phyloP scores from a whole-genome alignment of 2,113 vertebrate species.

The Atlantisia rogersi region DNA sequence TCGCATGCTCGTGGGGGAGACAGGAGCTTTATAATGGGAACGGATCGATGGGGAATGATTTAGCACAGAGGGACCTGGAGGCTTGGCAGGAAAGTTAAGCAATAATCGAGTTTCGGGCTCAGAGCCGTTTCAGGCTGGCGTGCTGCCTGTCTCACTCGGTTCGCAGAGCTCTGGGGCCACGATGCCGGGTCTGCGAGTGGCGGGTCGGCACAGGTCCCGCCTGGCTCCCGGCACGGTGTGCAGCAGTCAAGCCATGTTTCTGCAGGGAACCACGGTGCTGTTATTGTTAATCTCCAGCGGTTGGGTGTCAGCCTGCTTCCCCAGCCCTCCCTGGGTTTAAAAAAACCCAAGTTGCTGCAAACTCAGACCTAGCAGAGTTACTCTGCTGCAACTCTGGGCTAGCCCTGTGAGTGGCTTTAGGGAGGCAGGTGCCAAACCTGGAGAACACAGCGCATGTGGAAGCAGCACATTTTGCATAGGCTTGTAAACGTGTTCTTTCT shows the following conservation, averaged over 20 bases:
- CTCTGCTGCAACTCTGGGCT: not conserved
- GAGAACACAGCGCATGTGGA: not conserved
- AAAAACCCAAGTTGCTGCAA: not conserved
- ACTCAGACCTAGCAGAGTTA: not conserved
- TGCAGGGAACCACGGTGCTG: rapidly evolving
- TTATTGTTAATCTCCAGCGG: rapidly evolving
- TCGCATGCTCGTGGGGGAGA: slow-evolving; percentile 71
- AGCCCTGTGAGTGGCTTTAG: rapidly evolving
- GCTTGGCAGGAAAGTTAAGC: slow-evolving; percentile 74
- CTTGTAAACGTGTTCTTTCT: not conserved
- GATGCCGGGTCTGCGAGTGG: rapidly evolving
- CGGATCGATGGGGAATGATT: slow-evolving; percentile 84
- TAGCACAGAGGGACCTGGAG: slow-evolving; percentile 76
- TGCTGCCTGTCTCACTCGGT: slow-evolving; percentile 14
- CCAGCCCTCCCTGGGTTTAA: not conserved
- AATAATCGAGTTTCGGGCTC: slow-evolving; percentile 71
- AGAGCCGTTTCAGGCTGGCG: slow-evolving; percentile 14
- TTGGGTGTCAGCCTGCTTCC: not conserved
- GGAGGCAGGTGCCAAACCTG: not conserved
- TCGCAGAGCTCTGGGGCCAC: not conserved
- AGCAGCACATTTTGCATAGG: not conserved
- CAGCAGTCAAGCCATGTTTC: rapidly evolving
- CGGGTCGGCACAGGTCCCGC: not conserved
- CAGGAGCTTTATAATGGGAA: slow-evolving; percentile 81
- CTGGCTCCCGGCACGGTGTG: rapidly evolving